These are phyloP conservation scores for Eucriotettix oculatus DNA, from an alignment of 2,888 invertebrate genomes.

Conservation along the genomic window DNA sequence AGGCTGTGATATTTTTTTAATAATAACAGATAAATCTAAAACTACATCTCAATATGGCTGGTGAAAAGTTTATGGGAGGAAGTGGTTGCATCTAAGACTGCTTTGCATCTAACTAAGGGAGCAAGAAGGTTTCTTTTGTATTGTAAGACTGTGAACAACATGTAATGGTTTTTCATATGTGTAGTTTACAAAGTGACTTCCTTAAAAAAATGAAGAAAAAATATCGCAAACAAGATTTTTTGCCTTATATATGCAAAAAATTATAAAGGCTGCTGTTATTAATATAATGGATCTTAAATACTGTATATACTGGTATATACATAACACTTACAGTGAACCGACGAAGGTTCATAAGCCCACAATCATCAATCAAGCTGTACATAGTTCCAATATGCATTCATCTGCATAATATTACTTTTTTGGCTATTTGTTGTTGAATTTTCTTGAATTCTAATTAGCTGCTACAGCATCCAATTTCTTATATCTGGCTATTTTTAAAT, in stretches of 20 bases:
- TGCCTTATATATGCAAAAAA: slow-evolving; percentile 12
- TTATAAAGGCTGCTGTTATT: slow-evolving; percentile 11
- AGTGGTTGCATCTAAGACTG: background rate
- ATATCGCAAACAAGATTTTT: slow-evolving; percentile 7
- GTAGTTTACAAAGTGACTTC: background rate
- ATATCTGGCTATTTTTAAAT: no score
- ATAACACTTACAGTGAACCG: no score
- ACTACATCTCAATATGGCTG: background rate
- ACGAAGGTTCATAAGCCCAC: no score
- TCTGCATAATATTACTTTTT: no score
- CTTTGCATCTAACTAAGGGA: background rate
- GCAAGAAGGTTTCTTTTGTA: background rate
- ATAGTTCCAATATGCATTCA: no score
- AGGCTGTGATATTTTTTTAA: background rate
- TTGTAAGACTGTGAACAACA: background rate
- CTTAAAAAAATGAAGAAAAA: background rate
- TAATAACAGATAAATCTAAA: background rate
- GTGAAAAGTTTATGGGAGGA: background rate
- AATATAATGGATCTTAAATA: background rate
- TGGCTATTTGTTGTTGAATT: no score
- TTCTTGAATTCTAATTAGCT: no score
- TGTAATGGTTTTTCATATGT: background rate
- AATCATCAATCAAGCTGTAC: no score
- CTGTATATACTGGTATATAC: no score
- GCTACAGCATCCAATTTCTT: no score